These are phyloP conservation scores for Diachrysia chrysitis DNA, from an alignment of 2,888 invertebrate genomes.

Conservation along the genomic window DNA sequence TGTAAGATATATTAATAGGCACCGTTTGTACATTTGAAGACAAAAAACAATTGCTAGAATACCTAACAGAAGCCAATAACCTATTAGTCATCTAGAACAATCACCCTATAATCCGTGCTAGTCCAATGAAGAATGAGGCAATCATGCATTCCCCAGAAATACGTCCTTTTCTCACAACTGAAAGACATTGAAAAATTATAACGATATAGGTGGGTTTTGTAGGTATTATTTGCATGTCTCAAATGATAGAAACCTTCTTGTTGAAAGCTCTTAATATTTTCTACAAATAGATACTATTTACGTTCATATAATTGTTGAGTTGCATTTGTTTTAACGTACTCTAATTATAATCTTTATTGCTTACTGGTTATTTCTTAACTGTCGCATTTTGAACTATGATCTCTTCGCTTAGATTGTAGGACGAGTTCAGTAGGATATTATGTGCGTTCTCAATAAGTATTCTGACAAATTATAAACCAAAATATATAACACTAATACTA, in stretches of 20 bases:
- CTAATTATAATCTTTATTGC: constrained; percentile 1
- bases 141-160: neutral
- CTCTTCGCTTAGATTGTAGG: neutral
- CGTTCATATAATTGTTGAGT: too few relatives aligned
- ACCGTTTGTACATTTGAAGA: too few relatives aligned
- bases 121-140: neutral
- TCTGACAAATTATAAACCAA: neutral
- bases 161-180: neutral
- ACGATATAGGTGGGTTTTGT: too few relatives aligned
- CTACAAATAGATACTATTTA: too few relatives aligned
- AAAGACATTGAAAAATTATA: too few relatives aligned
- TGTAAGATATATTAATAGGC: neutral
- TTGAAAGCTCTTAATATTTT: too few relatives aligned
- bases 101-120: neutral
- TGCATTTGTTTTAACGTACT: neutral
- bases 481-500: neutral
- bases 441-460: constrained; percentile 1
- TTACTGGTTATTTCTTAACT: constrained; percentile 4
- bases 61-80: neutral
- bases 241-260: neutral
- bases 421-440: constrained; percentile 4
- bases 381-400: constrained; percentile 5
- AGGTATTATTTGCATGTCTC: neutral
- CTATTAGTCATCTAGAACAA: neutral
- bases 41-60: neutral